Conservation (phyloP, 2,797 vertebrate genomes). For the Silurus aristotelis region DNA sequence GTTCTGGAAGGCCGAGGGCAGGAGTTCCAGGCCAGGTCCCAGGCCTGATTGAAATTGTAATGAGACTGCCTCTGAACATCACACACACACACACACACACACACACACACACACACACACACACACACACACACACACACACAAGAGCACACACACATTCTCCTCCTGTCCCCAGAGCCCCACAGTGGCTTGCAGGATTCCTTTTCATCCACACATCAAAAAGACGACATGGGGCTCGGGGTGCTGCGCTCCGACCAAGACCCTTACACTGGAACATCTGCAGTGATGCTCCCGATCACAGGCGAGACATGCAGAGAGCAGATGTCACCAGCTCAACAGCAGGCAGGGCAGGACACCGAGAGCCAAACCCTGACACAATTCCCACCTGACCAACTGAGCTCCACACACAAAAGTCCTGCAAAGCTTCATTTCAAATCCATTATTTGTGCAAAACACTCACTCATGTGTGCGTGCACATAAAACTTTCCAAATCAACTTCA, state of each 20-base stretch:
- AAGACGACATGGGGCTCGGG: slow-evolving; percentile 69
- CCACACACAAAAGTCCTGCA: slow-evolving; percentile 51
- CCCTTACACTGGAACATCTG: slow-evolving; percentile 85
- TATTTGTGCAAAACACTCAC: slow-evolving; percentile 6
- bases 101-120: not conserved
- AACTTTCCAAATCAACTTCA: slow-evolving; percentile 42
- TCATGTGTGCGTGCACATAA: not conserved
- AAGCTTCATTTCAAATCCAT: slow-evolving; percentile 37
- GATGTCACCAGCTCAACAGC: slow-evolving; percentile 78
- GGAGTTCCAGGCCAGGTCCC: slow-evolving; percentile 46
- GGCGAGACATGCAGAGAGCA: slow-evolving; percentile 83
- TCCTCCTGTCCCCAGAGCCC: slow-evolving; percentile 65
- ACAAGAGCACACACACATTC: slow-evolving; percentile 45
- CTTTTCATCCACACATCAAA: slow-evolving; percentile 93
- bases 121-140: slow-evolving; percentile 17
- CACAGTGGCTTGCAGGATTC: slow-evolving; percentile 79
- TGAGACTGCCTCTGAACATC: slow-evolving; percentile 55
- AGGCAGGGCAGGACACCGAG: slow-evolving; percentile 56
- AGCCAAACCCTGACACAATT: slow-evolving; percentile 58
- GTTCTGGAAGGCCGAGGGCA: slow-evolving; percentile 27
- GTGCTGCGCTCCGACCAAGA: slow-evolving; percentile 76
- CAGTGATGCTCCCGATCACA: slow-evolving; percentile 79
- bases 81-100: slow-evolving; percentile 14
- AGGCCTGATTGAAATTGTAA: slow-evolving; percentile 82
- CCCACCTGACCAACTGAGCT: slow-evolving; percentile 63